Base-by-base conservation (phyloP, 2,888 invertebrate species). In the Allygus modestus region DNA sequence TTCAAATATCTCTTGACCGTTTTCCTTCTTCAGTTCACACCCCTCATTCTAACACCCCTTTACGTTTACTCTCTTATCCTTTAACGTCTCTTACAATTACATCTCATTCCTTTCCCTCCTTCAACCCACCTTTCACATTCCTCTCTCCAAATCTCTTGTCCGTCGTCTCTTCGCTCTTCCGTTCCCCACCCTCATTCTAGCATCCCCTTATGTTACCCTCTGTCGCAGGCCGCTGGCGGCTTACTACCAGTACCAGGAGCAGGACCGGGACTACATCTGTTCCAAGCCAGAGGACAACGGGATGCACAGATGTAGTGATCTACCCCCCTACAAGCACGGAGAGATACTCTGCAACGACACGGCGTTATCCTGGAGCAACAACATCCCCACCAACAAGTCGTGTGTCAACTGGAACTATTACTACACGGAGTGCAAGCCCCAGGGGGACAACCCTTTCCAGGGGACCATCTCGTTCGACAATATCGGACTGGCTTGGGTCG, bases 401-500 rank as follows among this genome's bases (percentile, higher is more conserved):
- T 99, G 99, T 91, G 96, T 99, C 88, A 97, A 99, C 92, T 99
- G 99, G 99, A 98, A 99, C 92, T 95, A 97, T 91, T 99, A 99
- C 92, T 99, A 99, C 91, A 97, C 97, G 81, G 95, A 96, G 89
- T 99, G 99, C 91, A 94, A 95, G 86, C 96, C 98, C 87, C 95
- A 97, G 88, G 98, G 97, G 83, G 94, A 96, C 89, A 99, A 99
- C 92, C 99, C 99, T 17, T 99, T 99, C 91, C 97, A 98, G 92
- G 99, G 99, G 86, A 98, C 99, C 84, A 99, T 99, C 89, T 98
- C 98, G 58, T 99, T 99, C 91, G 99, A 99, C 92, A 99, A 99
- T 92, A 99, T 99, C 89, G 99, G 99, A 87, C 94, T 99, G 89
- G 99, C 99, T 31, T 99, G 99, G 99, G 99, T 99, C 87, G 99